phyloP scores from a whole-genome alignment of 37 sponge, comb jelly and placozoan genomes.

The Trichoplax adhaerens region DNA sequence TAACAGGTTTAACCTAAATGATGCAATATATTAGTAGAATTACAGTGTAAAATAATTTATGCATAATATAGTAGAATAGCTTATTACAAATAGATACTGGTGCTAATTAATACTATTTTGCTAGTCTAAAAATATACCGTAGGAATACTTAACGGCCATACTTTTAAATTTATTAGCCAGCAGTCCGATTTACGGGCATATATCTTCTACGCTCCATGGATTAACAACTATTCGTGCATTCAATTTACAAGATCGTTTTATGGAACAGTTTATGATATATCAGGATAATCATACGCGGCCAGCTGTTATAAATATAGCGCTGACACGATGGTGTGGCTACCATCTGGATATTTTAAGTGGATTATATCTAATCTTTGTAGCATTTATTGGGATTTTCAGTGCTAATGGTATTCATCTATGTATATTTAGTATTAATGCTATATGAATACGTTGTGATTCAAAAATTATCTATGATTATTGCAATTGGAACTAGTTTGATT shows the following conservation, averaged over 20 bases:
- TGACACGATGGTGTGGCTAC: constrained; percentile 50
- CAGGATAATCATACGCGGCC: constrained; percentile 28
- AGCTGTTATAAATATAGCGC: constrained; percentile 2
- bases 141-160: too few species aligned
- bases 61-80: too few species aligned
- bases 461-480: too few species aligned
- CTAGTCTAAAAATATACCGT: too few species aligned
- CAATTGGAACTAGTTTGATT: too few species aligned
- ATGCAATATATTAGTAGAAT: too few species aligned
- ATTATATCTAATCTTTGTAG: constrained; percentile 28
- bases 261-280: constrained; percentile 24
- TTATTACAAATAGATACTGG: too few species aligned
- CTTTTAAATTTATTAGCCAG: constrained; percentile 27
- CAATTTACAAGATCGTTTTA: constrained; percentile 7
- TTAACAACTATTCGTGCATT: constrained; percentile 48
- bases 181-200: constrained; percentile 69
- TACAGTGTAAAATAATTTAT: too few species aligned
- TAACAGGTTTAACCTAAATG: too few species aligned
- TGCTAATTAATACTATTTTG: too few species aligned
- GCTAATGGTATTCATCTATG: constrained; percentile 6
- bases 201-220: constrained; percentile 57
- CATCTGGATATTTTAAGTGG: constrained; percentile 38
- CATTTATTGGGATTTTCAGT: constrained; percentile 26
- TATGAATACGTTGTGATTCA: too few species aligned
- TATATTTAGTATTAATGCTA: too few species aligned